These are phyloP conservation scores for Phrynocephalus guinanensis DNA, from an alignment of 2,797 vertebrate genomes.

Conservation along the genomic window DNA sequence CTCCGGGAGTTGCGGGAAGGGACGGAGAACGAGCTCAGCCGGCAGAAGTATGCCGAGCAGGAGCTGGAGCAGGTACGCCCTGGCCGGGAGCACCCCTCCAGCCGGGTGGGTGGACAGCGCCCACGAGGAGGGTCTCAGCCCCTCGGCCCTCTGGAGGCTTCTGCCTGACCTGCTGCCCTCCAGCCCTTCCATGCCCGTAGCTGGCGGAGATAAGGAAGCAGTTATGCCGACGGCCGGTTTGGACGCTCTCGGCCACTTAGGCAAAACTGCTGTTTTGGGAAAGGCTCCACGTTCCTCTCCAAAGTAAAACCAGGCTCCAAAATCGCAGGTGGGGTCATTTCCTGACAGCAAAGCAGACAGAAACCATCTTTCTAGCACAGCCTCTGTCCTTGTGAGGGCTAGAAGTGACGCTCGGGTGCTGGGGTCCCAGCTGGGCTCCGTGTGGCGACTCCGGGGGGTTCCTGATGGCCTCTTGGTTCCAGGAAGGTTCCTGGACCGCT, in stretches of 20 bases:
- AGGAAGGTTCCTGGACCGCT: background rate
- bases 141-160: too few species aligned
- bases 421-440: background rate
- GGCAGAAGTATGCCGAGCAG: slow-evolving; percentile 96
- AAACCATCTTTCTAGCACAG: background rate
- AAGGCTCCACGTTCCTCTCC: background rate
- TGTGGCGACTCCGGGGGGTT: background rate
- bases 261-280: background rate
- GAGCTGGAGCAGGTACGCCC: slow-evolving; percentile 91
- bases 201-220: too few species aligned
- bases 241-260: background rate
- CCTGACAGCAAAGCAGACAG: background rate
- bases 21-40: slow-evolving; percentile 93
- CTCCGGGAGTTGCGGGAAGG: slow-evolving; percentile 93
- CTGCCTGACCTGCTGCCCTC: background rate
- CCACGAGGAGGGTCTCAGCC: background rate
- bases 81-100: fast-evolving
- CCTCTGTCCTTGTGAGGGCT: fast-evolving
- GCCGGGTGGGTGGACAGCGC: fast-evolving
- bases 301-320: background rate
- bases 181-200: background rate
- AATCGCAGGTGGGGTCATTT: too few species aligned
- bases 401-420: background rate
- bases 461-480: background rate
- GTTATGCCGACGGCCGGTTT: background rate